These are phyloP conservation scores for Adelosebastes latens DNA, from an alignment of 2,797 vertebrate genomes.

Conservation along the genomic window DNA sequence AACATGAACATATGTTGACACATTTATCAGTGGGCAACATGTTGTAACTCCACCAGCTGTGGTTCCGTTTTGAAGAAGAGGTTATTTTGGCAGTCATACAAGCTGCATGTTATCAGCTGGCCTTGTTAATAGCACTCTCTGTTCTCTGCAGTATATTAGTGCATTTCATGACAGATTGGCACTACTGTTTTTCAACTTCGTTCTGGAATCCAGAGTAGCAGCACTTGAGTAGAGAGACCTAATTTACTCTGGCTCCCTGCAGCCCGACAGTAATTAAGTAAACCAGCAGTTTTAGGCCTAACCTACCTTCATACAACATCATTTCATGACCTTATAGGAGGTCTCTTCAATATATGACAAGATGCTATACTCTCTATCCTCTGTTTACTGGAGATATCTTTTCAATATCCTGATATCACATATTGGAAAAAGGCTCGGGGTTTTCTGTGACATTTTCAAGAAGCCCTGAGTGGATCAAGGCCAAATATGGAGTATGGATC, in stretches of 20 bases:
- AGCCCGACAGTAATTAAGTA: background rate
- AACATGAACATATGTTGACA: background rate
- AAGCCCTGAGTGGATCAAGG: slow-evolving; percentile 42
- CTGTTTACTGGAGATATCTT: background rate
- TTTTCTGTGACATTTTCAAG: slow-evolving; percentile 53
- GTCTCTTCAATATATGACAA: background rate
- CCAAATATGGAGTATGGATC: slow-evolving; percentile 44
- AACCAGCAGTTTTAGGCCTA: background rate
- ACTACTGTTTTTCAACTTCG: background rate
- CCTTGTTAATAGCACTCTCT: background rate
- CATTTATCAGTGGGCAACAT: background rate
- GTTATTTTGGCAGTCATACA: background rate
- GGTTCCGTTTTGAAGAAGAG: background rate
- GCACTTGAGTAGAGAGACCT: slow-evolving; percentile 1
- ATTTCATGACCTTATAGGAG: background rate
- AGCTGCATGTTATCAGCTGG: background rate
- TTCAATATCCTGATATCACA: slow-evolving; percentile 15
- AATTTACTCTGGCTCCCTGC: background rate
- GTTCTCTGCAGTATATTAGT: background rate
- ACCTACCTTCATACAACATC: background rate
- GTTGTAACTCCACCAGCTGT: background rate
- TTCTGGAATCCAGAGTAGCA: background rate
- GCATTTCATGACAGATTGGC: background rate
- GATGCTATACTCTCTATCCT: background rate
- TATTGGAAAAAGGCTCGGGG: slow-evolving; percentile 18